Conservation (phyloP, 2,113 vertebrate species). For the Aleadryas rufinucha region DNA sequence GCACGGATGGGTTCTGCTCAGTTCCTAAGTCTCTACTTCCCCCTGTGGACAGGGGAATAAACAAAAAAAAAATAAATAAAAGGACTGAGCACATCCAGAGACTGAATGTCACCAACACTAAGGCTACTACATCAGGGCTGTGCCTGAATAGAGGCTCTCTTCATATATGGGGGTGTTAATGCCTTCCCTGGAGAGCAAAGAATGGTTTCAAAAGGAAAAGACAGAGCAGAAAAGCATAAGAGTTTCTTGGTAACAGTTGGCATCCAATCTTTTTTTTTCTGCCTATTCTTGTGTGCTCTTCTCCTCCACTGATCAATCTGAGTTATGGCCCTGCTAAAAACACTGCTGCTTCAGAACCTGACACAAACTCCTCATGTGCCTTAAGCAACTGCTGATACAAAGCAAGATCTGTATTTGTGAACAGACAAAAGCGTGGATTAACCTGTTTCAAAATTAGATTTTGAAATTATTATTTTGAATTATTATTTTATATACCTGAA, state of each 20-base stretch:
- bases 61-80: background rate
- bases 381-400: background rate
- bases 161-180: background rate
- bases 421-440: background rate
- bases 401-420: background rate
- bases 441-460: background rate
- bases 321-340: background rate
- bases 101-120: background rate
- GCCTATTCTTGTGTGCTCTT: background rate
- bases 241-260: background rate
- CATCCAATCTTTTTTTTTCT: background rate
- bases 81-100: background rate
- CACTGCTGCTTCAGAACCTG: background rate
- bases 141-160: background rate
- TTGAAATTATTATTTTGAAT: background rate
- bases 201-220: background rate
- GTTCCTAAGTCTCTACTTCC: background rate
- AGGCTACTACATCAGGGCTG: background rate
- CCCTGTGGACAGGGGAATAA: background rate
- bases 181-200: background rate
- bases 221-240: background rate
- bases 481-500: background rate
- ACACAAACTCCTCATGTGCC: fast-evolving
- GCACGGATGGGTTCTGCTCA: background rate
- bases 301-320: background rate